Conservation (phyloP, 2,113 vertebrate genomes). For the Brevimyrus niger region DNA sequence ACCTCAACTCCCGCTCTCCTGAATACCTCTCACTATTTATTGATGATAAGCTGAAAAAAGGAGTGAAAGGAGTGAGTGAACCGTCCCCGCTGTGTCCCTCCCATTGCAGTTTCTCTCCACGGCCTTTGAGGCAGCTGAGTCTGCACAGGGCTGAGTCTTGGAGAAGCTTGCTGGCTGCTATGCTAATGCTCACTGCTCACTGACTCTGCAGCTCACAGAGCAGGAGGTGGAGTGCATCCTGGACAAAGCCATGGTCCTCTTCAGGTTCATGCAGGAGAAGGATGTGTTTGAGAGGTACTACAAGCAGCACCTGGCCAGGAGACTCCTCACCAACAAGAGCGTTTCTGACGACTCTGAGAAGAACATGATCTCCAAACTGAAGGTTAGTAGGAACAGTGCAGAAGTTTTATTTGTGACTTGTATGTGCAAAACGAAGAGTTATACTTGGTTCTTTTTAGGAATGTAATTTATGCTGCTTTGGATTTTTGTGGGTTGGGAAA, state of each 20-base stretch:
- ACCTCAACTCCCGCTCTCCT: constrained; percentile 94
- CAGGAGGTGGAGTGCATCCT: constrained; percentile 98
- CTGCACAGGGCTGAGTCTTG: background rate
- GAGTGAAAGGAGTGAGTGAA: constrained; percentile 88
- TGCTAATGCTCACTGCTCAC: constrained; percentile 22
- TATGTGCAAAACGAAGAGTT: background rate
- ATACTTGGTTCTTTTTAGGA: background rate
- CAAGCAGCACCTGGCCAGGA: constrained; percentile 88
- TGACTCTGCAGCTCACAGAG: constrained; percentile 76
- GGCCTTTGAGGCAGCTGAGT: background rate
- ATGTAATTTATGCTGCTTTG: background rate
- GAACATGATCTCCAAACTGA: constrained; percentile 96
- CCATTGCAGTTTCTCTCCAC: background rate
- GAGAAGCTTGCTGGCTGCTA: background rate
- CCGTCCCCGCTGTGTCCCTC: background rate
- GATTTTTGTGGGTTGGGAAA: background rate
- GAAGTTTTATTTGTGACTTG: background rate
- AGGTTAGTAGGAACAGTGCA: constrained; percentile 58
- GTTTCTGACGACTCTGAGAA: constrained; percentile 94
- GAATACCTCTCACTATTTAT: constrained; percentile 99
- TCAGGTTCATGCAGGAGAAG: constrained; percentile 98
- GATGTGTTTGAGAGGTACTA: constrained; percentile 97
- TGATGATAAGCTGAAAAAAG: constrained; percentile 98
- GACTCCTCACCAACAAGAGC: constrained; percentile 92
- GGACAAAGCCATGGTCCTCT: constrained; percentile 97